These are phyloP conservation scores for Odontomyia ornata DNA, from an alignment of 2,888 invertebrate genomes.

Conservation along the genomic window DNA sequence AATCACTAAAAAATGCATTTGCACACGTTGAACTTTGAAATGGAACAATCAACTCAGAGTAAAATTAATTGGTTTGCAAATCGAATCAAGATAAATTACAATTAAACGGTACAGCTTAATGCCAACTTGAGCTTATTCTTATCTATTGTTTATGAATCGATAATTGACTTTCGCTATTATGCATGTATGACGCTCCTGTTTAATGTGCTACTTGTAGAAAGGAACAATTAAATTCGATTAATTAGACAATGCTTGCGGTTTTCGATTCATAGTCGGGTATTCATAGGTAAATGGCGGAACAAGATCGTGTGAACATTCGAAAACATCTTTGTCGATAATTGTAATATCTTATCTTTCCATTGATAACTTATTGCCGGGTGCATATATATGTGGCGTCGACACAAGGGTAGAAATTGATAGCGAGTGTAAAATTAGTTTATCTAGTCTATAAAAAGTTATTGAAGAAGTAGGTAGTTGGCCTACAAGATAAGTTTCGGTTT, in stretches of 20 bases:
- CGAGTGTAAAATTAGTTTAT: neutral
- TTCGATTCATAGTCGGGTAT: neutral
- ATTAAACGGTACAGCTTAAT: too few relatives aligned
- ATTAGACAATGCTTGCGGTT: neutral
- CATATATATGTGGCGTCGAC: neutral
- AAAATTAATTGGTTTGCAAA: too few relatives aligned
- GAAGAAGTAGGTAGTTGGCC: neutral
- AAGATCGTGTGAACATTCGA: neutral
- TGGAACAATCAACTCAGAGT: too few relatives aligned
- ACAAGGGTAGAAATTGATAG: neutral
- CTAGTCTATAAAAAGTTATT: neutral
- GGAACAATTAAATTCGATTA: neutral
- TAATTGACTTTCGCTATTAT: too few relatives aligned
- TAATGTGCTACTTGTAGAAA: neutral
- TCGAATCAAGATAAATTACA: too few relatives aligned
- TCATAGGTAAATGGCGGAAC: neutral
- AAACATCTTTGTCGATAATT: neutral
- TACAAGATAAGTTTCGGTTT: too few relatives aligned
- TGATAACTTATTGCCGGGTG: neutral
- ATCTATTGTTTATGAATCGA: too few relatives aligned
- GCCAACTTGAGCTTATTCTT: too few relatives aligned
- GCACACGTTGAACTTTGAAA: too few relatives aligned
- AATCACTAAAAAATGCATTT: too few relatives aligned
- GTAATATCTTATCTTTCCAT: slow-evolving; percentile 1
- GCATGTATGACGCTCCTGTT: too few relatives aligned